Evolutionary conservation across 2,797 vertebrate species (phyloP).

Genomic region (Helostoma temminkii): DNA sequence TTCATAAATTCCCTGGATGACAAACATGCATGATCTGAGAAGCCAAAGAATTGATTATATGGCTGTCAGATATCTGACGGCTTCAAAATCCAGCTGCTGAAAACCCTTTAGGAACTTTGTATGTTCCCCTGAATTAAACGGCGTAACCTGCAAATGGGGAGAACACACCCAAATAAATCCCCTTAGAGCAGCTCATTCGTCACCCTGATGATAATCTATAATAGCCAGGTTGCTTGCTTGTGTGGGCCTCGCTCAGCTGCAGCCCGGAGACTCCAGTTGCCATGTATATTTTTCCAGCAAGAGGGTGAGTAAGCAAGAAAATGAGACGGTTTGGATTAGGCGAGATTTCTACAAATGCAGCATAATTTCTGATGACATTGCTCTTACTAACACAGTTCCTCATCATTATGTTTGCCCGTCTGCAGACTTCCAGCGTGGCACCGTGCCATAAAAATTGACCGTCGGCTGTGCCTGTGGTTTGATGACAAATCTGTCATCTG

Average conservation of each 20-base stretch:
- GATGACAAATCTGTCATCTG: constrained; percentile 43
- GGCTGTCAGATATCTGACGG: constrained; percentile 8
- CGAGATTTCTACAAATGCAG: constrained; percentile 25
- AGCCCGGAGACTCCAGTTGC: constrained; percentile 31
- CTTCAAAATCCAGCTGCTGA: not conserved
- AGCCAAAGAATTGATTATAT: constrained; percentile 15
- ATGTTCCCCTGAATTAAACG: constrained; percentile 3
- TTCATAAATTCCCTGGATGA: constrained; percentile 11
- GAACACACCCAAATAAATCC: constrained; percentile 15
- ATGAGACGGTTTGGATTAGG: constrained; percentile 40
- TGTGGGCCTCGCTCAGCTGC: constrained; percentile 58
- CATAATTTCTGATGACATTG: constrained; percentile 58
- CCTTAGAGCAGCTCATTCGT: constrained; percentile 60
- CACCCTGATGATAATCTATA: constrained; percentile 74
- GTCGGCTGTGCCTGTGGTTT: constrained; percentile 35
- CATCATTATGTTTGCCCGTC: constrained; percentile 48
- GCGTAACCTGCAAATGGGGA: constrained; percentile 24
- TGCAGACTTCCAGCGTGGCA: constrained; percentile 37
- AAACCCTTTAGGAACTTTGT: constrained; percentile 10
- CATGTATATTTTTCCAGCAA: constrained; percentile 50
- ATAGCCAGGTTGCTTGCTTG: constrained; percentile 58
- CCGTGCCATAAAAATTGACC: constrained; percentile 47
- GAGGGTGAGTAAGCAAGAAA: constrained; percentile 34
- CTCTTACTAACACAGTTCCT: constrained; percentile 54
- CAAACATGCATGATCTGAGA: constrained; percentile 23